phyloP scores from a whole-genome alignment of 2,888 invertebrate species.

The Altica lythri region DNA sequence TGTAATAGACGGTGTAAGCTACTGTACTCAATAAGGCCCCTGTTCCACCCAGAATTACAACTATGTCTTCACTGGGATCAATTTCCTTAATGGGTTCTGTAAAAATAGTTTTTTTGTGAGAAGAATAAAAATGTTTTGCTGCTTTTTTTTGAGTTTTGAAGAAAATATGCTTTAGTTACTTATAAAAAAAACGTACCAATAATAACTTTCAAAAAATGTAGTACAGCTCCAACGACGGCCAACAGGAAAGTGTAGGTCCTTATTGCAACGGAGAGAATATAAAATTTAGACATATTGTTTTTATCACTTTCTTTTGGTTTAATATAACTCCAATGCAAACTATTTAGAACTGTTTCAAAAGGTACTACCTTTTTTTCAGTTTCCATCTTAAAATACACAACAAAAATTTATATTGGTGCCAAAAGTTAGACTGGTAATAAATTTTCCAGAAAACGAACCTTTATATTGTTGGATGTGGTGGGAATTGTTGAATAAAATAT shows the following conservation, averaged over 20 bases:
- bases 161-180: not conserved
- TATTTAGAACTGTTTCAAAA: not conserved
- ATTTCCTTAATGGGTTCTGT: conserved; percentile 4
- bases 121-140: not conserved
- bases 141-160: not conserved
- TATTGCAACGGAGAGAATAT: not conserved
- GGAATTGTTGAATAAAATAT: too few relatives aligned
- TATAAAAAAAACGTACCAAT: not conserved
- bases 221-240: not conserved
- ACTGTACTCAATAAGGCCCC: not conserved
- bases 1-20: not conserved
- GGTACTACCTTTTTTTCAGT: too few relatives aligned
- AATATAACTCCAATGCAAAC: not conserved
- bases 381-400: too few relatives aligned
- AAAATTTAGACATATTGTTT: not conserved
- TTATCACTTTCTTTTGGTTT: not conserved
- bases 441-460: too few relatives aligned
- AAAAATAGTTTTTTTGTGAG: not conserved
- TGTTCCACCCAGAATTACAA: not conserved
- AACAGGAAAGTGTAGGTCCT: not conserved
- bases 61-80: conserved; percentile 7
- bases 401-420: too few relatives aligned
- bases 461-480: too few relatives aligned
- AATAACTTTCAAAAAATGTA: not conserved
- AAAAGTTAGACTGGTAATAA: too few relatives aligned